Percentiles rank a stretch among this genome's conserved stretches.
Evolutionary conservation across 2,888 invertebrate genomes (phyloP).

Genomic region (Tupiocoris notatus): DNA sequence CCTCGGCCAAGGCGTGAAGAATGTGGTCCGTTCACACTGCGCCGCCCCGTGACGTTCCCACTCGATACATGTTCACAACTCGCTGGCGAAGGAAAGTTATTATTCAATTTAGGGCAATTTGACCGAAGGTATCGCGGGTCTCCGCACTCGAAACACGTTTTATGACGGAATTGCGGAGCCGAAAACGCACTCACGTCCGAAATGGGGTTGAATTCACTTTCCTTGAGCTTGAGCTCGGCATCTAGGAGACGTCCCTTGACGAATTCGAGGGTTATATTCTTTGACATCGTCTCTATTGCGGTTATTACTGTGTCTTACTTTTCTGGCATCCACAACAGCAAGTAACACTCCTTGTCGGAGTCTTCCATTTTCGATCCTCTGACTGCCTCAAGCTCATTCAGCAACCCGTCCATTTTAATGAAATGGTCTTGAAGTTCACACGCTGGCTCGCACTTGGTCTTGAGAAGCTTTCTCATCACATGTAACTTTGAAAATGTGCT

Average conservation of each 20-base stretch:
- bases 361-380: slow-evolving; percentile 16
- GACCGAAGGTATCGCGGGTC: too few species aligned
- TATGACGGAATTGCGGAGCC: not conserved
- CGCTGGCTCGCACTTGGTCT: slow-evolving; percentile 1
- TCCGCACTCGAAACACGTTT: too few species aligned
- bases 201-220: not conserved
- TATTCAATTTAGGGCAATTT: too few species aligned
- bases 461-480: not conserved
- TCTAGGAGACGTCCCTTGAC: not conserved
- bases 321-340: not conserved
- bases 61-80: not conserved
- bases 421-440: slow-evolving; percentile 8
- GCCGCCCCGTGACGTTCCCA: too few species aligned
- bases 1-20: too few species aligned
- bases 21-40: too few species aligned
- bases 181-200: not conserved
- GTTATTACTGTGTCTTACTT: slow-evolving; percentile 14
- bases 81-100: not conserved
- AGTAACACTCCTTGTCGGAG: slow-evolving; percentile 14
- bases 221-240: slow-evolving; percentile 12
- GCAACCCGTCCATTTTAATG: not conserved
- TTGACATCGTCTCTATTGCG: not conserved
- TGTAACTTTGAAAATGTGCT: too few species aligned
- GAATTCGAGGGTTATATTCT: slow-evolving; percentile 4
- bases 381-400: slow-evolving; percentile 1